Percentiles rank a stretch among this genome's conserved stretches.
Evolutionary conservation across 2,113 vertebrate species (phyloP).

Genomic region (Sinocyclocheilus maitianheensis): DNA sequence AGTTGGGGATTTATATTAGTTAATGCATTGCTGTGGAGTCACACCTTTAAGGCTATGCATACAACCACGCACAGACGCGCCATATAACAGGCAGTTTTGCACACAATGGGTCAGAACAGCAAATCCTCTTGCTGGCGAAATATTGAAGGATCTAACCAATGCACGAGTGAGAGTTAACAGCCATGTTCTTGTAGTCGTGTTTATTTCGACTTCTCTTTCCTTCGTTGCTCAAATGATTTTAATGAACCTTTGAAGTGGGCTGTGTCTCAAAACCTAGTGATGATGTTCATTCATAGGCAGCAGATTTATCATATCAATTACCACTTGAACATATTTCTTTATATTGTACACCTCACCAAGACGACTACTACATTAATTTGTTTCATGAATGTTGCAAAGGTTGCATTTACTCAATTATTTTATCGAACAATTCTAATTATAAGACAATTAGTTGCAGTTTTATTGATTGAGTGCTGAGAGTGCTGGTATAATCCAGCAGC

Average conservation of each 20-base stretch:
- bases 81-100: constrained; percentile 22
- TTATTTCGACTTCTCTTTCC: neutral
- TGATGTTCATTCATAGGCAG: neutral
- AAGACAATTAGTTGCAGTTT: neutral
- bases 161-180: neutral
- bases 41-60: neutral
- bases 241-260: neutral
- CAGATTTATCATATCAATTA: neutral
- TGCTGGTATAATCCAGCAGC: neutral
- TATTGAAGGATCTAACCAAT: neutral
- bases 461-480: neutral
- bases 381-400: neutral
- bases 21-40: neutral
- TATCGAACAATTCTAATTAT: neutral
- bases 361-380: neutral
- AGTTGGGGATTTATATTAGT: constrained; percentile 9
- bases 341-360: neutral
- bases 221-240: neutral
- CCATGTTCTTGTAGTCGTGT: neutral
- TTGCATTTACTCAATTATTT: neutral
- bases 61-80: neutral
- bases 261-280: neutral
- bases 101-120: constrained; percentile 19
- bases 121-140: neutral
- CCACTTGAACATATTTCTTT: neutral